A percentile compares a stretch with the other conserved stretches of the same genome.
These are phyloP conservation scores for Bufotes viridis DNA, from an alignment of 2,797 vertebrate genomes.

Conservation along the genomic window DNA sequence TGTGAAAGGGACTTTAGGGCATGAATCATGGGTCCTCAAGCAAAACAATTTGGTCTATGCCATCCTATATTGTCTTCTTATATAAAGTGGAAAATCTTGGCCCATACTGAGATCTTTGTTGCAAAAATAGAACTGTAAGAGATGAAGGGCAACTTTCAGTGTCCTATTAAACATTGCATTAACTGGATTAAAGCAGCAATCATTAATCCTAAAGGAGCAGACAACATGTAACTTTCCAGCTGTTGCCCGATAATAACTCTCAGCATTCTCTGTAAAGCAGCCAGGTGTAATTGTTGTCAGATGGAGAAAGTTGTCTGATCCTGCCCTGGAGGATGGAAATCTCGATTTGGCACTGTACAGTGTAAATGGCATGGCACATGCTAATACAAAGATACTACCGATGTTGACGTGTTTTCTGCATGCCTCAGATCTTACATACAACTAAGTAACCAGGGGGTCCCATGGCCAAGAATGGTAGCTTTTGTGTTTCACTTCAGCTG, in stretches of 20 bases:
- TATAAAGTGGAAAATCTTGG: background rate
- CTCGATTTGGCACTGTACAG: background rate
- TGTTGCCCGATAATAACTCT: background rate
- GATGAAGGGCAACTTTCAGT: background rate
- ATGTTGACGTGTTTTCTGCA: conserved; percentile 27
- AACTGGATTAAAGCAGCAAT: conserved; percentile 12
- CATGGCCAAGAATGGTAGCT: conserved; percentile 1
- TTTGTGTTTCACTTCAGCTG: conserved; percentile 47
- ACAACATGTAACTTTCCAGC: conserved; percentile 18
- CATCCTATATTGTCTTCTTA: background rate
- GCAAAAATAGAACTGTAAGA: background rate
- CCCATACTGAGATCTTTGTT: background rate
- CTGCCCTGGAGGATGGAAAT: conserved; percentile 28
- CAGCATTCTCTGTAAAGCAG: background rate
- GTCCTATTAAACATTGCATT: conserved; percentile 1
- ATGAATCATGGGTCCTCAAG: too few relatives aligned
- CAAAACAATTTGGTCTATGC: background rate
- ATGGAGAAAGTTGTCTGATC: conserved; percentile 17
- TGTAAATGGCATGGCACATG: background rate
- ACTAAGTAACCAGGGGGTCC: conserved; percentile 27
- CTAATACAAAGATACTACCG: background rate
- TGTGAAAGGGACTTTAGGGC: too few relatives aligned
- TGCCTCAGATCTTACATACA: conserved; percentile 16
- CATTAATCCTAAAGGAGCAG: background rate
- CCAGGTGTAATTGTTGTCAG: background rate